phyloP scores from a whole-genome alignment of 92 coral and sea anemone genomes.

The Palythoa grandis region DNA sequence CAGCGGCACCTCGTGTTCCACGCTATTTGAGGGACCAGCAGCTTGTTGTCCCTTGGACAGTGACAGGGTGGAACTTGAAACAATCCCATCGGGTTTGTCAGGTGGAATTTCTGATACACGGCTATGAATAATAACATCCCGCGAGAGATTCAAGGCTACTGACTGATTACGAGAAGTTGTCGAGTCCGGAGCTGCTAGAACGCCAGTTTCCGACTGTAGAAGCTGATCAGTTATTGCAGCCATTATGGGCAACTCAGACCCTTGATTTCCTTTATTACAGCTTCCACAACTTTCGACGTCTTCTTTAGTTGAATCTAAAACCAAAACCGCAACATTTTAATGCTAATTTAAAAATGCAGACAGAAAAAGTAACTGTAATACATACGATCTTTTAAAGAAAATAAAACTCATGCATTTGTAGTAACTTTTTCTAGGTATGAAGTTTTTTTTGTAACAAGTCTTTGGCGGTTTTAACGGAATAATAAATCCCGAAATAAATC shows the following conservation, averaged over 20 bases:
- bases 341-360: too few relatives aligned
- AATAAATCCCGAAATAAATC: too few relatives aligned
- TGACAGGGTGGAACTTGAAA: slow-evolving; percentile 23
- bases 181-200: neutral
- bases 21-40: neutral
- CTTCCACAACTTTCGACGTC: neutral
- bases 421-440: too few relatives aligned
- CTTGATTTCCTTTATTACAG: neutral
- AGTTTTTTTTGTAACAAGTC: too few relatives aligned
- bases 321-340: neutral
- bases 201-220: neutral
- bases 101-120: neutral
- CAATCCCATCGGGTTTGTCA: slow-evolving; percentile 39
- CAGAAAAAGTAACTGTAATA: too few relatives aligned
- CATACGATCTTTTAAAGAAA: too few relatives aligned
- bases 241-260: neutral
- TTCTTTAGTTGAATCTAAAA: slow-evolving; percentile 9
- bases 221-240: neutral
- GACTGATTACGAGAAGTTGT: neutral
- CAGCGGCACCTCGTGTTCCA: neutral
- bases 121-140: neutral
- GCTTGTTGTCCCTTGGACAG: slow-evolving; percentile 23
- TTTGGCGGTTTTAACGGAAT: too few relatives aligned
- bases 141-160: neutral
- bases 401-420: too few relatives aligned